These are phyloP conservation scores for Macropodus opercularis DNA, from an alignment of 2,797 vertebrate genomes.

Conservation along the genomic window DNA sequence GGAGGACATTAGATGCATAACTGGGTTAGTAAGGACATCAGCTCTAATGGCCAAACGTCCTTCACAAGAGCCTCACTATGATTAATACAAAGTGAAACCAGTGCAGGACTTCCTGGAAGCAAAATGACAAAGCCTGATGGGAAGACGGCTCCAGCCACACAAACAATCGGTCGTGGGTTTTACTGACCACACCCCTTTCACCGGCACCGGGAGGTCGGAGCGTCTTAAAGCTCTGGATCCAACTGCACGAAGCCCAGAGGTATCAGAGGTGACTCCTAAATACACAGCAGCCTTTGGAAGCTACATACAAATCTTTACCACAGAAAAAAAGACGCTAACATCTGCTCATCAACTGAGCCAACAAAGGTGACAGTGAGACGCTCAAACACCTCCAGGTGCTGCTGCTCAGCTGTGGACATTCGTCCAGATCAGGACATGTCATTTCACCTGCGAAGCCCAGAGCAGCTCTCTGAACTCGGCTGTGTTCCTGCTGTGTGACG, in stretches of 20 bases:
- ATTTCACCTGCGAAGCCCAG: slow-evolving; percentile 39
- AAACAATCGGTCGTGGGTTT: slow-evolving; percentile 24
- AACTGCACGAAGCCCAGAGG: too few species aligned
- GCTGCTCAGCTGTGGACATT: slow-evolving; percentile 27
- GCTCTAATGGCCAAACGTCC: slow-evolving; percentile 94
- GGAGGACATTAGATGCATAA: slow-evolving; percentile 80
- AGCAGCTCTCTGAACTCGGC: slow-evolving; percentile 28
- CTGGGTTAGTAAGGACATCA: slow-evolving; percentile 99
- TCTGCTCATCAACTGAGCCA: too few species aligned
- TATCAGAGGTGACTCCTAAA: too few species aligned
- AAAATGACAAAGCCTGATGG: slow-evolving; percentile 36
- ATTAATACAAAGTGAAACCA: slow-evolving; percentile 53
- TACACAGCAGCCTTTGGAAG: too few species aligned
- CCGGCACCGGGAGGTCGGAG: too few species aligned
- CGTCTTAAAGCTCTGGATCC: too few species aligned
- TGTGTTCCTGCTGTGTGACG: slow-evolving; percentile 62
- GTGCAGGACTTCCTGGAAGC: slow-evolving; percentile 55
- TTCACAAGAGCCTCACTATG: slow-evolving; percentile 85
- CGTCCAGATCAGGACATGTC: slow-evolving; percentile 28
- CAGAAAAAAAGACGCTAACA: too few species aligned
- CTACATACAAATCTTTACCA: too few species aligned
- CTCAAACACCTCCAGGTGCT: too few species aligned
- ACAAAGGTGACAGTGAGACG: too few species aligned
- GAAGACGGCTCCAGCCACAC: slow-evolving; percentile 17
- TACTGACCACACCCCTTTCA: too few species aligned